A percentile compares a stretch with the other conserved stretches of the same genome.
Evolutionary conservation across 2,888 invertebrate genomes (phyloP).

Genomic region (Ectemnius lituratus): DNA sequence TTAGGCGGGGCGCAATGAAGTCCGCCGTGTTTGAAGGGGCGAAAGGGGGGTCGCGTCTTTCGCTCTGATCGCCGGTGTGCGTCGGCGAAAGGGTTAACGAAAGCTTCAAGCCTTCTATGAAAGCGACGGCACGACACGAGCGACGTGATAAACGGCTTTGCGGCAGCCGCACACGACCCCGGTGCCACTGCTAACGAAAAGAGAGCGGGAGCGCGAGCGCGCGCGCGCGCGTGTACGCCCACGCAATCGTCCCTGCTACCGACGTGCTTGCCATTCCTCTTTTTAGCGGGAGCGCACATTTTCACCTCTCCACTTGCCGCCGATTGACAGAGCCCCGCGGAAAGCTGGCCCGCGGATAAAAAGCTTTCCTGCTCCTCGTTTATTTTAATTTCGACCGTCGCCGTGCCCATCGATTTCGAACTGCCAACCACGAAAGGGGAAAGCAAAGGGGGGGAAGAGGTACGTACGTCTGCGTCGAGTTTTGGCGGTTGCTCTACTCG

Average conservation of each 20-base stretch:
- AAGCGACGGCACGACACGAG: constrained; percentile 26
- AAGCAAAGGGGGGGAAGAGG: too few species aligned
- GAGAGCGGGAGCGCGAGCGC: constrained; percentile 30
- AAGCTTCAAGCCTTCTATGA: constrained; percentile 44
- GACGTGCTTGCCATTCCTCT: constrained; percentile 8
- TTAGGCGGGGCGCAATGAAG: constrained; percentile 4
- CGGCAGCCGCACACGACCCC: constrained; percentile 25
- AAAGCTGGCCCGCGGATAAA: constrained; percentile 19
- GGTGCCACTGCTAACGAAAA: constrained; percentile 41
- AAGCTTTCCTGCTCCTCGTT: constrained; percentile 29
- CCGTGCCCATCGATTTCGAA: neutral
- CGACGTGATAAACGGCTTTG: constrained; percentile 50
- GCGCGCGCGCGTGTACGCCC: constrained; percentile 29
- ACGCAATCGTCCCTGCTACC: constrained; percentile 13
- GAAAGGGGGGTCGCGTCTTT: constrained; percentile 8
- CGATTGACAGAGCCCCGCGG: constrained; percentile 35
- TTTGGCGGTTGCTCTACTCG: neutral
- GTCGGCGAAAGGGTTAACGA: constrained; percentile 59
- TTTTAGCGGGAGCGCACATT: neutral
- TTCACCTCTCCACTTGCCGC: constrained; percentile 15
- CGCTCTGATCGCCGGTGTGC: constrained; percentile 17
- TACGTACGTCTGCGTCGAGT: neutral
- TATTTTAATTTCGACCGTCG: constrained; percentile 28
- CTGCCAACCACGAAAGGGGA: too few species aligned
- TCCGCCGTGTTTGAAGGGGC: neutral